Evolutionary conservation across 2,888 invertebrate species (phyloP).

Genomic region (Mimas tiliae): DNA sequence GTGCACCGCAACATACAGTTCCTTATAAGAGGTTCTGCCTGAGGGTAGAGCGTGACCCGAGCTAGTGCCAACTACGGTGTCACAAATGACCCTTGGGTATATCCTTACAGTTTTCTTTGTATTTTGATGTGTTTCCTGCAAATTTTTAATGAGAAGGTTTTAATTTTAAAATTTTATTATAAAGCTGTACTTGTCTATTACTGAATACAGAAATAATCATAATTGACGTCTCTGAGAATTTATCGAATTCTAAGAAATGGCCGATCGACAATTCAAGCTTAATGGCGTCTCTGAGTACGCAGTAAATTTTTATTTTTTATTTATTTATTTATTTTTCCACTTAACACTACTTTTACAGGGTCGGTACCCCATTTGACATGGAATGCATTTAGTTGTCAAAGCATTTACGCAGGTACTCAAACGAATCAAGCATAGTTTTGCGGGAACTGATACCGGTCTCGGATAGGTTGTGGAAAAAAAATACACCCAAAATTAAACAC

Average conservation of each 20-base stretch:
- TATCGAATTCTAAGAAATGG: too few species aligned
- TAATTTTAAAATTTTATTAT: background rate
- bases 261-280: too few species aligned
- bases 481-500: background rate
- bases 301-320: too few species aligned
- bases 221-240: too few species aligned
- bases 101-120: conserved; percentile 19
- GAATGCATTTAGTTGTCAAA: too few species aligned
- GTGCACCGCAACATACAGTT: conserved; percentile 11
- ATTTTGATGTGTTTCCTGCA: conserved; percentile 1
- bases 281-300: too few species aligned
- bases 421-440: background rate
- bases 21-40: conserved; percentile 24
- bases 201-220: too few species aligned
- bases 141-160: conserved; percentile 14
- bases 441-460: background rate
- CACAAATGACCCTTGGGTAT: conserved; percentile 23
- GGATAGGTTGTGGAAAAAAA: background rate
- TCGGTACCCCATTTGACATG: too few species aligned
- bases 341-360: too few species aligned
- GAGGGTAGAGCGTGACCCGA: conserved; percentile 52
- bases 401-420: too few species aligned
- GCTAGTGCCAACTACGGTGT: conserved; percentile 30
- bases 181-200: too few species aligned
- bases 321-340: too few species aligned